Evolutionary conservation across 2,113 vertebrate genomes (phyloP), one percentile per base, ranked within the genome.

Genomic region (Morone chrysops): DNA sequence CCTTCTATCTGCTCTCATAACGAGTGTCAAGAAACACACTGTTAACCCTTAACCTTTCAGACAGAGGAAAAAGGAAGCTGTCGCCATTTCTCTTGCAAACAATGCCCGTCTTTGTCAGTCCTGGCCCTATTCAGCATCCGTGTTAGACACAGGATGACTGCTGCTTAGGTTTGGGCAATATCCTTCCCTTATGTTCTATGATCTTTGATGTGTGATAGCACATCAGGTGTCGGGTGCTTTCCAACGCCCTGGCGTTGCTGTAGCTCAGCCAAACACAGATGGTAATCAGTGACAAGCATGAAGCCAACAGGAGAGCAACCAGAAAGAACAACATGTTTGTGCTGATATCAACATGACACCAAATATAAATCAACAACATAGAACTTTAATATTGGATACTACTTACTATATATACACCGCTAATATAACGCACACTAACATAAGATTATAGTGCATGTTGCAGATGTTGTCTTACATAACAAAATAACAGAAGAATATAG

Each of bases 21-120:
- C 83, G 85, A 74, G 56, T 59, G 63, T 50, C 67, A 81, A 60
- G 72, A 80, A 86, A 78, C 67, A 77, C 25, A 59, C 25, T n/a
- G 50, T 85, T 85, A 85, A 80, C 83, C 81, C 81, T 53, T 59
- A 22, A 72, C 82, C 83, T 69, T 75, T 80, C 57, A 60, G 25
- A 73, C 7, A 4, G 57, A 77, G 56, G 51, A 47, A 72, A 78
- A 77, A 70, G 51, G 74, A 86, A 76, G 43, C 61, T 41, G 60
- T 66, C 45, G 1, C n/a, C 20, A 22, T 75, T 78, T 79, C 61
- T 60, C 75, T 78, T 31, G 48, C 41, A 57, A 79, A 83, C 82
- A 77, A 79, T 81, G 50, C 66, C 45, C 1, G 14, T 63, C 41
- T 63, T 80, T 83, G 73, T 86, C 8, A 1, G 20, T 8, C 43